Percentiles rank a stretch among this genome's conserved stretches.
These are phyloP conservation scores for Mesorhabditis belari DNA, from an alignment of 2,888 invertebrate species.

Conservation along the genomic window DNA sequence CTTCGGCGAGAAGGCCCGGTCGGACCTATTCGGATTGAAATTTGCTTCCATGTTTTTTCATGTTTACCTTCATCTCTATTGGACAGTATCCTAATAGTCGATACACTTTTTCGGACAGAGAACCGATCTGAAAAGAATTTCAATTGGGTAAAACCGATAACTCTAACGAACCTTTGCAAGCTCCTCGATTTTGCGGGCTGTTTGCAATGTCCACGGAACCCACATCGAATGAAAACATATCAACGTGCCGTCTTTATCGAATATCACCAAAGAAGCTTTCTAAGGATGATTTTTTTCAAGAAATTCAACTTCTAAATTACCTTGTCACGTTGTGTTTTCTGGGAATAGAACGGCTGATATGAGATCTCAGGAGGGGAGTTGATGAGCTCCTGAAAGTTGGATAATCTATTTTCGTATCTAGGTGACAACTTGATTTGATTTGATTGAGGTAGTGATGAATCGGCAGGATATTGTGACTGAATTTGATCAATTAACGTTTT, in stretches of 20 bases:
- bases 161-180: background rate
- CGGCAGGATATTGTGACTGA: too few species aligned
- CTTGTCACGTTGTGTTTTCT: too few species aligned
- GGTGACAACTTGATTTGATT: too few species aligned
- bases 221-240: slow-evolving; percentile 58
- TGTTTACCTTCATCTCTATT: slow-evolving; percentile 17
- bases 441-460: too few species aligned
- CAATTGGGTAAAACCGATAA: slow-evolving; percentile 40
- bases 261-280: slow-evolving; percentile 53
- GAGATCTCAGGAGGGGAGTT: background rate
- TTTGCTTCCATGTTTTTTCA: slow-evolving; percentile 15
- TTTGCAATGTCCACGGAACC: slow-evolving; percentile 55
- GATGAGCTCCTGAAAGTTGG: background rate
- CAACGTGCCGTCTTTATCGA: slow-evolving; percentile 58
- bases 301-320: too few species aligned
- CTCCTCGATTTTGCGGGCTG: slow-evolving; percentile 49
- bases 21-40: slow-evolving; percentile 37
- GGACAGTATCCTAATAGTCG: slow-evolving; percentile 53
- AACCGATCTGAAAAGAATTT: slow-evolving; percentile 45
- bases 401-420: too few species aligned
- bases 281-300: too few species aligned
- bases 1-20: slow-evolving; percentile 56
- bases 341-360: background rate
- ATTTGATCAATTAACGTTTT: too few species aligned
- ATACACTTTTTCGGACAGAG: slow-evolving; percentile 51